Evolutionary conservation across 2,888 invertebrate genomes (phyloP), one percentile per base, ranked within the genome.

Genomic region (Athalia cordata): DNA sequence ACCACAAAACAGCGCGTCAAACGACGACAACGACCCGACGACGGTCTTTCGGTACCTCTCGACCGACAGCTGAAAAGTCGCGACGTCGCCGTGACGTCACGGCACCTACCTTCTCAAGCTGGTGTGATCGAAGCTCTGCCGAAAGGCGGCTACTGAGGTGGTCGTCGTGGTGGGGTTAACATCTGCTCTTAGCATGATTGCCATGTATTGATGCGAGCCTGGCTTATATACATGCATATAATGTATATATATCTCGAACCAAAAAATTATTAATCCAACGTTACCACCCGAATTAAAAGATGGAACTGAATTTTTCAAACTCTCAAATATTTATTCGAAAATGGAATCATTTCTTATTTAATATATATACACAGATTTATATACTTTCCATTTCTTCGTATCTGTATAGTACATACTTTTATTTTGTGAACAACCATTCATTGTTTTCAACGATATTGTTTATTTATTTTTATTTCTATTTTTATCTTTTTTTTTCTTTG

Each of bases 111-210:
- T 82, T 65, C 66, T 59, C 68, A 52, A 68, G 52, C 59, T 59
- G 72, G 72, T 72, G 59, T 72, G 72, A 72, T 72, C 59, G 72
- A 72, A 72, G 59, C 72, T 59, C 72, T 59, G 59, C 72, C 72
- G 72, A 72, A 72, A 72, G 72, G 72, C 72, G 59, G 72, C 72
- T 72, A 72, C 72, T 59, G 59, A 47, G 45, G 72, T 72, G 15
- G 55, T 55, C 11, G 6, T 52, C 50, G 67, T 52, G 82, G 87
- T 84, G 84, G 87, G 87, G 86, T 86, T 87, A 88, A 88, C 87
- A 88, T 88, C 87, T 88, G 88, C 88, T 88, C 87, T 88, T 88
- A 88, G 86, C 86, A 87, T 87, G 88, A 88, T 88, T 88, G 87
- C 87, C 84, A 86, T 87, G 87, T 87, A 88, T 87, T 86, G 87